Conservation (phyloP, 2,888 invertebrate species). For the Diplazon laetatorius region DNA sequence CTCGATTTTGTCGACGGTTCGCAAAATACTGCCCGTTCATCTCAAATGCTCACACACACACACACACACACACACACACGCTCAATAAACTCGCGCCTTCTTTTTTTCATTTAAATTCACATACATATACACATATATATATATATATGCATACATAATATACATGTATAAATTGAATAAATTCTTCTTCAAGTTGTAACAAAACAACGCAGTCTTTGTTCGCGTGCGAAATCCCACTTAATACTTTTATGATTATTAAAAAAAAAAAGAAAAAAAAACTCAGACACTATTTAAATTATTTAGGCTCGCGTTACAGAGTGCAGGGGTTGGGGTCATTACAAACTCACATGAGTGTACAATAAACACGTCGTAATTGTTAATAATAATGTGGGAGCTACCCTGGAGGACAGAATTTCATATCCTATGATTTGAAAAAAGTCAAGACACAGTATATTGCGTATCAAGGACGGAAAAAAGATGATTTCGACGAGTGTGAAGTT, state of each 20-base stretch:
- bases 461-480: too few relatives aligned
- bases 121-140: slow-evolving; percentile 8
- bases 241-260: slow-evolving; percentile 70
- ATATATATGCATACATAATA: slow-evolving; percentile 11
- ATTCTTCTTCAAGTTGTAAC: slow-evolving; percentile 42
- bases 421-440: neutral
- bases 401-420: slow-evolving; percentile 62
- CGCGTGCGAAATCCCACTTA: slow-evolving; percentile 70
- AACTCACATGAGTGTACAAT: slow-evolving; percentile 44
- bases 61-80: too few relatives aligned
- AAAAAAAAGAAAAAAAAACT: slow-evolving; percentile 58
- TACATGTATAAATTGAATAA: slow-evolving; percentile 13
- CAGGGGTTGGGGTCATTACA: slow-evolving; percentile 13
- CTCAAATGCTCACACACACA: slow-evolving; percentile 41
- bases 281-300: slow-evolving; percentile 58
- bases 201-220: slow-evolving; percentile 66
- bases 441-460: neutral
- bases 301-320: slow-evolving; percentile 31
- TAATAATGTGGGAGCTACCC: slow-evolving; percentile 55
- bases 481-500: too few relatives aligned
- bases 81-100: slow-evolving; percentile 53
- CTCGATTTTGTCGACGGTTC: slow-evolving; percentile 70
- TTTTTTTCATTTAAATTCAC: neutral
- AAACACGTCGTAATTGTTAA: slow-evolving; percentile 44
- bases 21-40: slow-evolving; percentile 63